Evolutionary conservation across 2,797 vertebrate species (phyloP).

Genomic region (Enteromius viviparus): DNA sequence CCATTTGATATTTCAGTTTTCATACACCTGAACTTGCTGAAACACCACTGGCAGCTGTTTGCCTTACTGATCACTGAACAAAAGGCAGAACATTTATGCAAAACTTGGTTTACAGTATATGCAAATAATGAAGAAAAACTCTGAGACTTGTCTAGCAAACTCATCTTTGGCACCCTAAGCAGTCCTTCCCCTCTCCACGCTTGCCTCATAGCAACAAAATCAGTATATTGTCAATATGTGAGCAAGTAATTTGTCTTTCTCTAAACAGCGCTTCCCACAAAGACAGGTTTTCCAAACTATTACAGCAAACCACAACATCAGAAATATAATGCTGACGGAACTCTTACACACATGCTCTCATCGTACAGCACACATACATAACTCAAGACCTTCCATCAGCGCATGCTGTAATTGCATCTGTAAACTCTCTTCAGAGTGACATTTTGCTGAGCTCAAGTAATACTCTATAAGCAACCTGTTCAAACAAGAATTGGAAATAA

Average conservation of each 20-base stretch:
- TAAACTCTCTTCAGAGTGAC: slow-evolving; percentile 27
- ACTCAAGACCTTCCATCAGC: slow-evolving; percentile 45
- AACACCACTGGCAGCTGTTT: neutral
- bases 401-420: slow-evolving; percentile 49
- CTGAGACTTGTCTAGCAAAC: neutral
- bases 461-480: slow-evolving; percentile 30
- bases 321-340: slow-evolving; percentile 53
- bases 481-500: slow-evolving; percentile 5
- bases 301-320: slow-evolving; percentile 37
- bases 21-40: neutral
- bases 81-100: slow-evolving; percentile 11
- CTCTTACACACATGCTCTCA: slow-evolving; percentile 32
- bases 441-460: slow-evolving; percentile 45
- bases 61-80: neutral
- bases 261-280: slow-evolving; percentile 43
- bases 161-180: slow-evolving; percentile 22
- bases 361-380: neutral
- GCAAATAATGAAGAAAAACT: neutral
- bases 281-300: slow-evolving; percentile 34
- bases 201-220: slow-evolving; percentile 42
- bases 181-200: neutral
- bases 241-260: slow-evolving; percentile 49
- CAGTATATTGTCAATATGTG: slow-evolving; percentile 23
- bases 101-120: slow-evolving; percentile 4
- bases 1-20: neutral